These are phyloP conservation scores for Sarcophaga rosellei DNA, from an alignment of 2,888 invertebrate genomes.

Conservation along the genomic window DNA sequence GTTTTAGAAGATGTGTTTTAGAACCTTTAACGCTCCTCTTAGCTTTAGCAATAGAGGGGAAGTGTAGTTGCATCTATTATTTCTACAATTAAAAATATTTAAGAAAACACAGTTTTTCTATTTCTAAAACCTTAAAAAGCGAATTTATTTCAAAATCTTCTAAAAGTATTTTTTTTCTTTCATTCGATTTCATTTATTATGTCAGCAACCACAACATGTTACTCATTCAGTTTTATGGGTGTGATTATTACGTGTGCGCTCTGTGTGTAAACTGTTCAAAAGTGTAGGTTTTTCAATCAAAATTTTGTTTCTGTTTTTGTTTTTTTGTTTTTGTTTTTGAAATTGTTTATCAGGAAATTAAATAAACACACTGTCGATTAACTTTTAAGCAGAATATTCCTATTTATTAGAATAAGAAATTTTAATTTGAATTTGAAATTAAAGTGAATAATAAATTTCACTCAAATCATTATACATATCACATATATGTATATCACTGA, in stretches of 20 bases:
- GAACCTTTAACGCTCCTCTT: too few relatives aligned
- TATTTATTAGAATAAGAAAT: background rate
- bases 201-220: background rate
- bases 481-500: too few relatives aligned
- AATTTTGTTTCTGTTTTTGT: background rate
- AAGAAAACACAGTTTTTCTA: background rate
- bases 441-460: background rate
- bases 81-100: too few relatives aligned
- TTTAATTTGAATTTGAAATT: background rate
- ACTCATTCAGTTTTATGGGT: background rate
- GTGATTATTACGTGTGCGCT: background rate
- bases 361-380: background rate
- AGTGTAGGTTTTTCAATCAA: constrained; percentile 15
- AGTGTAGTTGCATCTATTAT: too few relatives aligned
- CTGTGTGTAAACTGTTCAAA: background rate
- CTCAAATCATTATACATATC: background rate
- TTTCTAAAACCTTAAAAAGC: background rate
- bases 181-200: background rate
- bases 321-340: background rate
- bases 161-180: background rate
- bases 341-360: background rate
- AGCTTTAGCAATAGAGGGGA: too few relatives aligned
- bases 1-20: too few relatives aligned
- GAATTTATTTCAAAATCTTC: too few relatives aligned
- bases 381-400: background rate